These are phyloP conservation scores for Myathropa florea DNA, from an alignment of 2,888 invertebrate genomes.

Conservation along the genomic window DNA sequence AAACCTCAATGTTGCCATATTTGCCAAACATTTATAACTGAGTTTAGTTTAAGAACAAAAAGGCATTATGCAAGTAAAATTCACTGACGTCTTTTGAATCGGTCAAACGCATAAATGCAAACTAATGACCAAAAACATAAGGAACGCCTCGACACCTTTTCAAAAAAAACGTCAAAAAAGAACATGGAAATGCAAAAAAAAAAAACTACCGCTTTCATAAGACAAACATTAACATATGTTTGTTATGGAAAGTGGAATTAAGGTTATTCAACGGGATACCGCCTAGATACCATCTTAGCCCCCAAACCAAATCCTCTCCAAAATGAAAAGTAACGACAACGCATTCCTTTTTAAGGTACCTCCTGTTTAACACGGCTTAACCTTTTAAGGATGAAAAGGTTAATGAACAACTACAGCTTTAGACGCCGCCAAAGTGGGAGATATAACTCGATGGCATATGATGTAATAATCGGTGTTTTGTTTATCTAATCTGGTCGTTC, in stretches of 20 bases:
- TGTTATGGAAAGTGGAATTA: background rate
- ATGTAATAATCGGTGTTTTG: background rate
- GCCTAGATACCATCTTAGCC: background rate
- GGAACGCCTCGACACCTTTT: too few relatives aligned
- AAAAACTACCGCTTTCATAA: background rate
- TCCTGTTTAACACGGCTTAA: background rate
- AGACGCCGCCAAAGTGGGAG: background rate
- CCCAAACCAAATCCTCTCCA: background rate
- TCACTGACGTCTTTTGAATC: too few relatives aligned
- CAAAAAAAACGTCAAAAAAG: background rate
- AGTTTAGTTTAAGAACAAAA: too few relatives aligned
- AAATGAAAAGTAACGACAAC: background rate
- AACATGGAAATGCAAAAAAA: background rate
- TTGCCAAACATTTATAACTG: too few relatives aligned
- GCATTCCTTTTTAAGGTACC: background rate
- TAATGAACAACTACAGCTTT: background rate
- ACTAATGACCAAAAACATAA: too few relatives aligned
- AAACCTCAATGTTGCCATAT: too few relatives aligned
- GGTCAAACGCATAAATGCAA: too few relatives aligned
- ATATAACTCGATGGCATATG: background rate
- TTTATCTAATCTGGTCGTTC: background rate
- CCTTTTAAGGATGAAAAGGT: background rate
- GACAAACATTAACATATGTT: background rate
- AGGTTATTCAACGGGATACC: background rate
- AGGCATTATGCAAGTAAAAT: too few relatives aligned